Base-by-base conservation (phyloP, 2,113 vertebrate genomes). In the Oplegnathus fasciatus region DNA sequence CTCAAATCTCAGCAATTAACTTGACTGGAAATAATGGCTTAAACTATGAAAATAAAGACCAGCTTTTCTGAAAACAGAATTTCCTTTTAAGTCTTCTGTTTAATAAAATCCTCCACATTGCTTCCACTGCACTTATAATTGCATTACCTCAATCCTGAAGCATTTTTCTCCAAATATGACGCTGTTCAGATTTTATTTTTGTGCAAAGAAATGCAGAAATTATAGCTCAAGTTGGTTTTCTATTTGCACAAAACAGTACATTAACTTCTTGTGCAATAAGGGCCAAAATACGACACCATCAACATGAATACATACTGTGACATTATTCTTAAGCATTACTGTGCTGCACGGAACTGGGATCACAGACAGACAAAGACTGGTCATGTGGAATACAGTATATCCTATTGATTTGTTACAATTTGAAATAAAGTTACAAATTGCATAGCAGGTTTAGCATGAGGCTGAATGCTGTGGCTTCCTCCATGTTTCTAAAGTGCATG, bases 401-500 rank as follows among this genome's bases (percentile, higher is more conserved):
- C 70, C 22, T 37, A 68, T 79, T 37, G 54, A 80, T 85, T 52
- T 66, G 28, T 46, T 42, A 78, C 78, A 17, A 34, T 86, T 61
- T 58, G 14, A 74, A 46, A 42, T 66, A 74, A 83, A 86, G 69
- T 73, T 76, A 54, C 44, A 81, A 69, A 77, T 60, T 86, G 80
- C 76, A 72, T 65, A 14, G 64, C 57, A 18, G 82, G 57, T 80
- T 64, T 67, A 62, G 75, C 57, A 20, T 4, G 20, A 74, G 67
- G 66, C 28, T 32, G 83, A 81, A 84, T 46, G 64, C 71, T 54
- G 69, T 44, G 24, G 79, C 86, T 75, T 84, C 69, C 55, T 69
- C 71, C 28, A 15, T 79, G 82, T 83, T 79, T 90, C 70, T 83
- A 86, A 92, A 91, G 80, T 80, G 76, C 52, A 75, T 89, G 88